These are phyloP conservation scores for Cuculus canorus DNA, from an alignment of 2,797 vertebrate species.

Conservation along the genomic window DNA sequence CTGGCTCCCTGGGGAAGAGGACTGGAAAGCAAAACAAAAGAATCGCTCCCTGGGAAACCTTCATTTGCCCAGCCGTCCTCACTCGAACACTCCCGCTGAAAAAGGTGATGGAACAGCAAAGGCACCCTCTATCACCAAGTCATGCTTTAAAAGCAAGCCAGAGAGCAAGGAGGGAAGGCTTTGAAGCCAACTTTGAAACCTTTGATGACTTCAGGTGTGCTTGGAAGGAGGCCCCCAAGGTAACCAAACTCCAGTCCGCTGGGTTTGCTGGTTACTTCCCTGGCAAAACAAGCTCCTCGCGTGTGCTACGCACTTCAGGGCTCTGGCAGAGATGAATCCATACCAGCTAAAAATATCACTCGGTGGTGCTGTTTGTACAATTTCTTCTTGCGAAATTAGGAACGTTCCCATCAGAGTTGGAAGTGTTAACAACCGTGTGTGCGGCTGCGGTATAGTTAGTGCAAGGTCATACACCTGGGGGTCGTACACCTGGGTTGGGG, in stretches of 20 bases:
- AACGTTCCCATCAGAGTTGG: neutral
- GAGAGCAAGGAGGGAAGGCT: neutral
- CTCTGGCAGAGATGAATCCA: neutral
- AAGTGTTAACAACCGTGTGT: neutral
- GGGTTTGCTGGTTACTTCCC: neutral
- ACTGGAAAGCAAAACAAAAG: slow-evolving; percentile 55
- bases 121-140: neutral
- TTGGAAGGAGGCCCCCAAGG: neutral
- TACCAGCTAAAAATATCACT: neutral
- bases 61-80: neutral
- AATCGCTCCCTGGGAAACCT: neutral
- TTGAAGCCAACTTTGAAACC: neutral
- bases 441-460: neutral
- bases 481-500: no score
- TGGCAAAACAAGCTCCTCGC: neutral
- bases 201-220: neutral
- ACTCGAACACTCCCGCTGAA: neutral
- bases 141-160: neutral
- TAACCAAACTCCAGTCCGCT: neutral
- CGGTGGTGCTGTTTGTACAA: neutral
- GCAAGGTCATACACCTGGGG: no score
- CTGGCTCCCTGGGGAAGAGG: slow-evolving; percentile 42
- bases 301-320: accelerated
- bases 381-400: neutral
- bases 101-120: neutral